Percentiles rank a stretch among this genome's conserved stretches.
These are phyloP conservation scores for Andrena flavipes DNA, from an alignment of 2,888 invertebrate species.

Conservation along the genomic window DNA sequence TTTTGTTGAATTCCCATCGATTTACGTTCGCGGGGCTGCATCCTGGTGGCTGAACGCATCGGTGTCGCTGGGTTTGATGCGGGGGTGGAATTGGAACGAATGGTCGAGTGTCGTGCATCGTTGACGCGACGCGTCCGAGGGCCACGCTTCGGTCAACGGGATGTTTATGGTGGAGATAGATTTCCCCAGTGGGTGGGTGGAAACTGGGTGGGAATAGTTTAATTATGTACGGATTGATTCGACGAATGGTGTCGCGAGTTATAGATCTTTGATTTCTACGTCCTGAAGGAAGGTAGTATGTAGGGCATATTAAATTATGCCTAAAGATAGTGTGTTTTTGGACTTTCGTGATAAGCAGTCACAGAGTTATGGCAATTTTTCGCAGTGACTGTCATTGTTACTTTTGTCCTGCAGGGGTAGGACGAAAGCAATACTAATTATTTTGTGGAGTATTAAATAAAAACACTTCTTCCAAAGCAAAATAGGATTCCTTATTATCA, in stretches of 20 bases:
- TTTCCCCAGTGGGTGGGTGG: background rate
- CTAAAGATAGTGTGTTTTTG: too few relatives aligned
- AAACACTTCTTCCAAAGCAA: too few relatives aligned
- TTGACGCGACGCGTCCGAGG: conserved; percentile 20
- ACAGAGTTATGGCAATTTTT: too few relatives aligned
- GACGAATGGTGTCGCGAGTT: background rate
- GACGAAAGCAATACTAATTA: too few relatives aligned
- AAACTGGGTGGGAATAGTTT: background rate
- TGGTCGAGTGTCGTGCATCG: conserved; percentile 29
- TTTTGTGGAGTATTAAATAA: too few relatives aligned
- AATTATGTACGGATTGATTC: conserved; percentile 26
- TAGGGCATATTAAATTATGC: too few relatives aligned
- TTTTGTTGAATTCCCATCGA: conserved; percentile 24
- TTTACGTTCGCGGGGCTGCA: background rate
- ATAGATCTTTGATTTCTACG: background rate
- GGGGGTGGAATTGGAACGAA: conserved; percentile 34
- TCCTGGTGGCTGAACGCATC: background rate
- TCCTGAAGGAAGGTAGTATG: background rate
- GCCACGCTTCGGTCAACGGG: background rate
- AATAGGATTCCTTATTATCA: too few relatives aligned
- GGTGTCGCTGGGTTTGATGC: conserved; percentile 30
- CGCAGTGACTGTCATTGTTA: too few relatives aligned
- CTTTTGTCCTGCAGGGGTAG: too few relatives aligned
- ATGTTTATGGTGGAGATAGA: conserved; percentile 35
- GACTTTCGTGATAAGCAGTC: too few relatives aligned